Conservation (phyloP, 2,888 invertebrate species). For the Xestia rhomboidea region DNA sequence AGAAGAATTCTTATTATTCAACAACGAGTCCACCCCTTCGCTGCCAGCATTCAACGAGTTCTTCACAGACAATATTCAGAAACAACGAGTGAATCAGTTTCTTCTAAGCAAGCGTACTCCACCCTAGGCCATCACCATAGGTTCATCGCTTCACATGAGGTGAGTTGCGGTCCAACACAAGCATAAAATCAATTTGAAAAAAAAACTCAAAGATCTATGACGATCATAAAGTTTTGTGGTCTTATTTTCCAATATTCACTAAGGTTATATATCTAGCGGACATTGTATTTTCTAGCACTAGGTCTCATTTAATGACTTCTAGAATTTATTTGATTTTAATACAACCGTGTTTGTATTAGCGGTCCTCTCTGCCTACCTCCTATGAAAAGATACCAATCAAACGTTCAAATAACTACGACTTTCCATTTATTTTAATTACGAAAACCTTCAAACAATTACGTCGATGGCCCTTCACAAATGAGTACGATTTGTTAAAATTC, state of each 20-base stretch:
- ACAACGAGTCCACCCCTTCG: too few relatives aligned
- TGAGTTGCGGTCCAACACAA: background rate
- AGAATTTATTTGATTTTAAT: background rate
- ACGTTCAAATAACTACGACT: constrained; percentile 27
- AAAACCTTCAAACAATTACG: constrained; percentile 36
- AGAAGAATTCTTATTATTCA: too few relatives aligned
- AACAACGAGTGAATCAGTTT: background rate
- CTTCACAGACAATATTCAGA: too few relatives aligned
- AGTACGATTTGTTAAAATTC: constrained; percentile 37
- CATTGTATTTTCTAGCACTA: background rate
- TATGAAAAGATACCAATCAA: background rate
- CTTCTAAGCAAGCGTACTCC: background rate
- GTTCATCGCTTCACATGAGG: background rate
- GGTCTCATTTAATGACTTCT: background rate
- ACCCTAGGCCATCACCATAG: too few relatives aligned
- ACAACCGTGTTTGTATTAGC: background rate
- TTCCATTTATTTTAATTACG: constrained; percentile 40
- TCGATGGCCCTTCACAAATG: constrained; percentile 27
- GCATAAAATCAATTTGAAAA: background rate
- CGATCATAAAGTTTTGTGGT: background rate
- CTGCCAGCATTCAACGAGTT: too few relatives aligned
- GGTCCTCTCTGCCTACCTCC: background rate
- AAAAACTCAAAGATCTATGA: background rate
- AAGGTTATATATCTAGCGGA: background rate
- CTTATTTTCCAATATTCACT: background rate